A percentile compares a stretch with the other conserved stretches of the same genome.
Conservation (phyloP, 1,140 invertebrate species). For the Drosophila simulans region DNA sequence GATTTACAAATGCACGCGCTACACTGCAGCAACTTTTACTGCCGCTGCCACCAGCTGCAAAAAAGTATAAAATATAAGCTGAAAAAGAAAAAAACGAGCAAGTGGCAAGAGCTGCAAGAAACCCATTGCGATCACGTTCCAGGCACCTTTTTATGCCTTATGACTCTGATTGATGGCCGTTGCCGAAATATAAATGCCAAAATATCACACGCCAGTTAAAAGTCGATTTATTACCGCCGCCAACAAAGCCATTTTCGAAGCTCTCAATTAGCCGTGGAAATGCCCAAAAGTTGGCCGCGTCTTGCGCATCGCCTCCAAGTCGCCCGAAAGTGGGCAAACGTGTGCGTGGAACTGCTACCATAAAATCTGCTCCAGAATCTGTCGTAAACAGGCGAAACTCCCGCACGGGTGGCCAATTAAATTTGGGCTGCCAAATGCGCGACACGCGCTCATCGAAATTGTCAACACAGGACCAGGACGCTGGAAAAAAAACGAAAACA, state of each 20-base stretch:
- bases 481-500: not conserved
- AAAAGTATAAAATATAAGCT: not conserved
- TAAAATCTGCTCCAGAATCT: constrained; percentile 17
- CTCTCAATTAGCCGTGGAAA: constrained; percentile 25
- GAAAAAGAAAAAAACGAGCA: not conserved
- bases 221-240: constrained; percentile 53
- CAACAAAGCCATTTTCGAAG: constrained; percentile 23
- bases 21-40: constrained; percentile 39
- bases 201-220: constrained; percentile 62
- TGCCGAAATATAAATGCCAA: constrained; percentile 64
- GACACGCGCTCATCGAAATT: constrained; percentile 49
- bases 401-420: constrained; percentile 61
- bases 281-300: constrained; percentile 35
- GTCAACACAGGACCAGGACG: constrained; percentile 8
- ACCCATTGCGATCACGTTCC: constrained; percentile 62
- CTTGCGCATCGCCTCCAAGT: not conserved
- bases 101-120: not conserved
- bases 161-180: constrained; percentile 62
- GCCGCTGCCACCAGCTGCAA: constrained; percentile 17
- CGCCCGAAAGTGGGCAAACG: constrained; percentile 33
- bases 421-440: constrained; percentile 56
- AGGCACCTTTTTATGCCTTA: constrained; percentile 52
- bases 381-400: constrained; percentile 38
- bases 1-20: constrained; percentile 12
- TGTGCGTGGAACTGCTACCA: constrained; percentile 13